Evolutionary conservation across 2,888 invertebrate genomes (phyloP), one percentile per base, ranked within the genome.

Genomic region (Xestia rhomboidea): DNA sequence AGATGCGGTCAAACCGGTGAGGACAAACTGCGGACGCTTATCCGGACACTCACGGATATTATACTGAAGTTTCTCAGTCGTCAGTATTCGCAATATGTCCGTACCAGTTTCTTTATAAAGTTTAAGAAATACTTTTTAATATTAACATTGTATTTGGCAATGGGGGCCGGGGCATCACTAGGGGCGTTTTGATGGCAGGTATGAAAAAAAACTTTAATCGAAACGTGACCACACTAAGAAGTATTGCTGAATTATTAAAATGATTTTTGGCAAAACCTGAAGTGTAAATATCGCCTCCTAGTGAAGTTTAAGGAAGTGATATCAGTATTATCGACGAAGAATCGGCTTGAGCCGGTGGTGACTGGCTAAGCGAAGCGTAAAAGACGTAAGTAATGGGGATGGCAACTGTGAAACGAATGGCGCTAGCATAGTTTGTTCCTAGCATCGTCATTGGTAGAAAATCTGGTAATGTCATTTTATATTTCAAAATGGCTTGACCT

Each of bases 101-200:
- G 41, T 10, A 27, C 41, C 41, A 41, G 41, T 64, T 41, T 15
- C 15, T n/a, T 8, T 15, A 68, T 57, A 54, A 69, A 64, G 46
- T 44, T 60, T 66, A 73, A 79, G 66, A 68, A 64, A 60, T 75
- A 30, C 51, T 76, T 77, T 85, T 78, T 73, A 77, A 76, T 76
- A 77, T 63, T 74, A 51, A 71, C 60, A 62, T 73, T 76, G 69
- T 68, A 68, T 74, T 76, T 76, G 10, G 46, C 63, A 73, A 66
- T 63, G 67, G 81, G 57, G 57, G 57, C n/a, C 68, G 21, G 10
- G 41, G 46, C 8, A 1, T 30, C 49, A 57, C 24, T 74, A 68
- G 67, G 38, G 30, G 64, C 51, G 30, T 13, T 41, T 6, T 1
- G 46, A 38, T 38, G 15, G n/a, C n/a, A n/a, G n/a, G 13, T 3